Conservation (phyloP, 2,797 vertebrate genomes). For the Chelon auratus region DNA sequence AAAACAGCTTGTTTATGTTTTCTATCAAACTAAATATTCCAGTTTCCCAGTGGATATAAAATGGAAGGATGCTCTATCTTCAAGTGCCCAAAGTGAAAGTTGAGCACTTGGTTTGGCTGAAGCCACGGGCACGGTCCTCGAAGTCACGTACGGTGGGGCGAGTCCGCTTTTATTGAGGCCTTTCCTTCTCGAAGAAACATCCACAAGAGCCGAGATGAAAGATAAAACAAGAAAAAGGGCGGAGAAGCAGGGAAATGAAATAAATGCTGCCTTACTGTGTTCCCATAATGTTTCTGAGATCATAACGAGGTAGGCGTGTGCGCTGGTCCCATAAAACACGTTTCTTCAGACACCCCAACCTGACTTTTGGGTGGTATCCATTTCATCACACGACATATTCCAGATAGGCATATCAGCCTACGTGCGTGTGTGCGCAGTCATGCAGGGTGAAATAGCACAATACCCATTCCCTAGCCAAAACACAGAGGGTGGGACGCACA, state of each 20-base stretch:
- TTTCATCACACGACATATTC: slow-evolving; percentile 58
- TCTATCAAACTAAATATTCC: slow-evolving; percentile 6
- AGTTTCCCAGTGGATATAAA: slow-evolving; percentile 42
- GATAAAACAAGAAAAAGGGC: slow-evolving; percentile 61
- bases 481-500: slow-evolving; percentile 73
- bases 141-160: slow-evolving; percentile 68
- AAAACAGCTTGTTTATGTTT: slow-evolving; percentile 47
- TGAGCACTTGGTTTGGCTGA: slow-evolving; percentile 58
- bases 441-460: slow-evolving; percentile 63
- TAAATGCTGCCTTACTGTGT: slow-evolving; percentile 50
- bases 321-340: slow-evolving; percentile 27
- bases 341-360: slow-evolving; percentile 38
- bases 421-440: slow-evolving; percentile 32
- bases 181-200: slow-evolving; percentile 65
- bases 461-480: slow-evolving; percentile 73
- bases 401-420: slow-evolving; percentile 24
- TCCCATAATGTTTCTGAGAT: slow-evolving; percentile 19
- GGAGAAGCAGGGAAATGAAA: slow-evolving; percentile 49
- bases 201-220: slow-evolving; percentile 50
- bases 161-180: slow-evolving; percentile 35
- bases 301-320: not conserved
- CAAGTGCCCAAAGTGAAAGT: slow-evolving; percentile 36
- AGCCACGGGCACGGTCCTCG: slow-evolving; percentile 20
- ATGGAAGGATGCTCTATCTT: slow-evolving; percentile 28
- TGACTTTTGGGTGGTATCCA: slow-evolving; percentile 58